Conservation (phyloP, 2,888 invertebrate genomes). For the Hedychridium roseum region DNA sequence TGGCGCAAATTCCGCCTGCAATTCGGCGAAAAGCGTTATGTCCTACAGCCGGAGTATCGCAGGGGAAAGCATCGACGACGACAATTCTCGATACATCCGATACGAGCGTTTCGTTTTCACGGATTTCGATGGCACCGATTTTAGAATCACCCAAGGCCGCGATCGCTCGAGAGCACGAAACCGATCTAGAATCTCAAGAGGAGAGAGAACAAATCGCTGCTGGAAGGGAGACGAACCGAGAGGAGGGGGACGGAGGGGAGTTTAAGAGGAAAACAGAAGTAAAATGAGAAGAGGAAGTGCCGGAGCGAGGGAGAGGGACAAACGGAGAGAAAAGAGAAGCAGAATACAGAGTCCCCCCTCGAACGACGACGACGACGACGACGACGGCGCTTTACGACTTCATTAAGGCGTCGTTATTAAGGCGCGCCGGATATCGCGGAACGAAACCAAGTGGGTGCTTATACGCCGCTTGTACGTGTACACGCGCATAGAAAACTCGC, state of each 20-base stretch:
- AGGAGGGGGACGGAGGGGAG: neutral
- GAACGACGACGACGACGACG: too few relatives aligned
- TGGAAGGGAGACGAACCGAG: neutral
- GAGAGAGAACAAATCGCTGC: neutral
- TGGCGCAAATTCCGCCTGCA: too few relatives aligned
- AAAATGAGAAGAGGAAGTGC: neutral
- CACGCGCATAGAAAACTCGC: too few relatives aligned
- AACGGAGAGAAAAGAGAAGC: too few relatives aligned
- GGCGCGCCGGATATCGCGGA: conserved; percentile 29
- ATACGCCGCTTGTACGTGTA: conserved; percentile 24
- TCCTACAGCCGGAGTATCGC: too few relatives aligned
- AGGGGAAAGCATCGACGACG: too few relatives aligned
- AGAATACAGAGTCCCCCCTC: conserved; percentile 7
- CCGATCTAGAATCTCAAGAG: neutral
- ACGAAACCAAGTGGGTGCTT: conserved; percentile 37
- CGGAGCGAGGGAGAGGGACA: too few relatives aligned
- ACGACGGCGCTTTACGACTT: conserved; percentile 39
- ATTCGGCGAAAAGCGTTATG: too few relatives aligned
- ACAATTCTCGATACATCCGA: too few relatives aligned
- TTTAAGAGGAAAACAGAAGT: neutral
- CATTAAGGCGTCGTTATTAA: conserved; percentile 42
- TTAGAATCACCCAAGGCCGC: too few relatives aligned
- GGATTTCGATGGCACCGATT: too few relatives aligned
- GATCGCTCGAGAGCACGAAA: neutral
- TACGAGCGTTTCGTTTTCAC: too few relatives aligned